A percentile compares a stretch with the other conserved stretches of the same genome.
These are phyloP conservation scores for Ambastaia sidthimunki DNA, from an alignment of 2,797 vertebrate genomes.

Conservation along the genomic window DNA sequence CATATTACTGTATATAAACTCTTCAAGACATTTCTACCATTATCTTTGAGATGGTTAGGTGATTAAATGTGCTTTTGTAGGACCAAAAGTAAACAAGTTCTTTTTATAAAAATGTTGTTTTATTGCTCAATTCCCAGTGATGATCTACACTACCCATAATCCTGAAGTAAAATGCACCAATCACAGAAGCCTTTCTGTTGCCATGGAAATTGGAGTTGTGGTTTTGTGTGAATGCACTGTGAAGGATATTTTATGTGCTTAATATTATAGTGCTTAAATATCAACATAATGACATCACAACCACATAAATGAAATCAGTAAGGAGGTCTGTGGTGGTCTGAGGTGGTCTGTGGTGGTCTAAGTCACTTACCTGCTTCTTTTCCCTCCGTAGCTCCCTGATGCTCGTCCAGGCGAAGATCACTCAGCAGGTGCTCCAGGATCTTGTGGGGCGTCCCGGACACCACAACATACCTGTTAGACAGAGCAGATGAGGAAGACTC, in stretches of 20 bases:
- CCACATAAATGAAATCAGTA: neutral
- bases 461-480: constrained; percentile 94
- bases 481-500: constrained; percentile 78
- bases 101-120: too few species aligned
- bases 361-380: constrained; percentile 88
- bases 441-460: constrained; percentile 96
- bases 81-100: too few species aligned
- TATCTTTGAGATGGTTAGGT: too few species aligned
- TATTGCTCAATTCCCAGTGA: too few species aligned
- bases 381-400: constrained; percentile 79
- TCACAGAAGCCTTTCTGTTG: too few species aligned
- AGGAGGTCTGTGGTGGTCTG: neutral
- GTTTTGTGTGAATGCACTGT: too few species aligned
- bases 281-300: neutral
- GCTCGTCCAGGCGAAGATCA: constrained; percentile 90
- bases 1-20: too few species aligned
- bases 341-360: neutral
- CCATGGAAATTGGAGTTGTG: too few species aligned
- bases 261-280: neutral
- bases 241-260: neutral
- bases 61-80: too few species aligned
- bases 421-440: constrained; percentile 97
- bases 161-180: too few species aligned
- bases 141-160: too few species aligned
- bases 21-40: too few species aligned